Conservation (phyloP, 1,140 invertebrate species). For the Dreissena polymorpha region DNA sequence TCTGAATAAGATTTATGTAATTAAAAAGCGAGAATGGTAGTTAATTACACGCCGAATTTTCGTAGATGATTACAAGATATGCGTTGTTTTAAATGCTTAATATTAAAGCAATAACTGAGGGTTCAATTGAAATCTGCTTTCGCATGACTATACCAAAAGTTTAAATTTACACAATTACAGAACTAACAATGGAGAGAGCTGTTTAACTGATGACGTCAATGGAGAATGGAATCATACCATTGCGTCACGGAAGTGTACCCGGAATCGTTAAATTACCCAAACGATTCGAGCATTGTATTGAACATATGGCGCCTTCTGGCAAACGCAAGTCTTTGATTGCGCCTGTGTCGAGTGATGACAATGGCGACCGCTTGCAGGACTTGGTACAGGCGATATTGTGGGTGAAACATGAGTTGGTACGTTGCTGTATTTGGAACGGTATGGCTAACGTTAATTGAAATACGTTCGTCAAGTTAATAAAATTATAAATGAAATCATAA, state of each 20-base stretch:
- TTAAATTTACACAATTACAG: too few relatives aligned
- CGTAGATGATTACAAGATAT: too few relatives aligned
- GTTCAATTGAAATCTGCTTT: too few relatives aligned
- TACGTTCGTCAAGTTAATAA: not conserved
- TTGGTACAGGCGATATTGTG: constrained; percentile 48
- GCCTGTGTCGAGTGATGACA: constrained; percentile 8
- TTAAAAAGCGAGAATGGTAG: too few relatives aligned
- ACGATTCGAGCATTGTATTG: constrained; percentile 23
- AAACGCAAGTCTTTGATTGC: constrained; percentile 27
- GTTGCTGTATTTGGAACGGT: not conserved
- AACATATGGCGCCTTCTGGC: constrained; percentile 19
- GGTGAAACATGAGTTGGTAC: constrained; percentile 48
- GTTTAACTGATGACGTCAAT: too few relatives aligned
- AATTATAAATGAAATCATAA: not conserved
- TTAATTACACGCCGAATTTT: too few relatives aligned
- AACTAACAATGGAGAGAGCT: too few relatives aligned
- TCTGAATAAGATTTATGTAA: too few relatives aligned
- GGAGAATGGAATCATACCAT: constrained; percentile 51
- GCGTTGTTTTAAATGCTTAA: too few relatives aligned
- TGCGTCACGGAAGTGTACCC: constrained; percentile 44
- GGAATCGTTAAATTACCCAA: constrained; percentile 26
- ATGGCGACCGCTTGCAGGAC: constrained; percentile 31
- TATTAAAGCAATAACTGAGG: too few relatives aligned
- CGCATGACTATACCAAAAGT: too few relatives aligned
- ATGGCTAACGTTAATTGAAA: not conserved